Base-by-base conservation (phyloP, 30 jellyfish, hydroid and myxozoan genomes). In the Sanderia malayensis region DNA sequence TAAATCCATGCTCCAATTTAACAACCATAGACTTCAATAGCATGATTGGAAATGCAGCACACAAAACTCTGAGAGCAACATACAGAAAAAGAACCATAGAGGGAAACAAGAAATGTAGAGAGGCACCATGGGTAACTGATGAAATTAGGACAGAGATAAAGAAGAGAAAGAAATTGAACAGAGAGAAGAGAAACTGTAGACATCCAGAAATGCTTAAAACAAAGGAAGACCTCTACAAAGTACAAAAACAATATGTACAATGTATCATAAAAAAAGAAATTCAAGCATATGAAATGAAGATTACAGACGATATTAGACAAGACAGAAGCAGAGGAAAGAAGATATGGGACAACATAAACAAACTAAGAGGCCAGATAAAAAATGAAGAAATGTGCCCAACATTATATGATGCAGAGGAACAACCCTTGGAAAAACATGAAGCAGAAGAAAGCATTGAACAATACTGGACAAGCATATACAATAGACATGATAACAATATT, bases 341-440 rank as follows among this genome's bases (percentile, higher is more conserved):
- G 24, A 2, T 49, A 49, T 49, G 64, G 64, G 64, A 49, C 8
- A 49, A 49, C 24, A 49, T 49, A 15, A 49, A 49, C 64, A 49
- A 49, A 19, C 64, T 49, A 49, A 49, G 18, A 49, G 64, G 64
- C 4, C 8, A 49, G 27, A 49, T 4, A 24, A 49, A 49, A 49
- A 18, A 49, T 4, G 8, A 11, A 24, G 18, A 49, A 49, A 24
- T 4, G 2, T 11, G 23, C 18, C 8, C 18, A 49, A 9, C 25
- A 4, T 49, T 49, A 49, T 49, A 49, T 19, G 24, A 49, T 18
- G 64, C 8, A 19, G 24, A 49, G 8, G 64, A 24, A 4, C 25
- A 49, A 3, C 8, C 8, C 8, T 18, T 49, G 18, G 24, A 49
- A 2, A 7, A 9, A 19, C 25, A 49, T 9, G 6, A 49, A 49